Evolutionary conservation across 2,888 invertebrate genomes (phyloP).

Genomic region (Notodonta ziczac): DNA sequence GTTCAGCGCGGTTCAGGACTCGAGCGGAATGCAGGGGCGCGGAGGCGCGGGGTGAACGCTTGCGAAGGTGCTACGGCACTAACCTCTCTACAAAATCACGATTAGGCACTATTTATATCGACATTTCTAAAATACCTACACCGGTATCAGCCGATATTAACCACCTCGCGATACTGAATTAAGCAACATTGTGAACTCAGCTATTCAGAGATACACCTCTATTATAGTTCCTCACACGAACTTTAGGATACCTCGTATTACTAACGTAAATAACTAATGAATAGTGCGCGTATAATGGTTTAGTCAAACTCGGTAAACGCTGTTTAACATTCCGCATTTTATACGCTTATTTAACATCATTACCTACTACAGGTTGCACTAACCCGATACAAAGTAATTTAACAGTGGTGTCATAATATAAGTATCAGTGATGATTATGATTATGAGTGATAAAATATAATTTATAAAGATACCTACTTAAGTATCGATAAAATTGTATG

Average conservation of each 20-base stretch:
- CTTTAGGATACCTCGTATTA: slow-evolving; percentile 26
- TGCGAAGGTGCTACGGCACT: slow-evolving; percentile 65
- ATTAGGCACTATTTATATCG: slow-evolving; percentile 77
- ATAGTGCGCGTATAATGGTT: slow-evolving; percentile 19
- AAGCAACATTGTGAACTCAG: slow-evolving; percentile 34
- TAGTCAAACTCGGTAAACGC: slow-evolving; percentile 13
- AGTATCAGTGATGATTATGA: too few species aligned
- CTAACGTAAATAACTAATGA: slow-evolving; percentile 4
- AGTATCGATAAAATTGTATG: too few species aligned
- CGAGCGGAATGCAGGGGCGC: slow-evolving; percentile 76
- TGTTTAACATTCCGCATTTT: background rate
- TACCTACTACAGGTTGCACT: background rate
- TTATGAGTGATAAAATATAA: too few species aligned
- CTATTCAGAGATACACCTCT: slow-evolving; percentile 25
- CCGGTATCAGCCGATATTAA: slow-evolving; percentile 53
- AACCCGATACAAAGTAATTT: background rate
- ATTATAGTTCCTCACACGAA: slow-evolving; percentile 25
- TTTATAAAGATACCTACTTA: too few species aligned
- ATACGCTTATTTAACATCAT: background rate
- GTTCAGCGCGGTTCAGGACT: slow-evolving; percentile 82
- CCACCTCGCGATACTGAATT: slow-evolving; percentile 42
- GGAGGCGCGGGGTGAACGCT: slow-evolving; percentile 63
- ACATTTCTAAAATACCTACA: slow-evolving; percentile 64
- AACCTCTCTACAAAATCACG: slow-evolving; percentile 75
- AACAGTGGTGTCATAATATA: background rate